Conservation (phyloP, 2,888 invertebrate species). For the Anodontia alba region DNA sequence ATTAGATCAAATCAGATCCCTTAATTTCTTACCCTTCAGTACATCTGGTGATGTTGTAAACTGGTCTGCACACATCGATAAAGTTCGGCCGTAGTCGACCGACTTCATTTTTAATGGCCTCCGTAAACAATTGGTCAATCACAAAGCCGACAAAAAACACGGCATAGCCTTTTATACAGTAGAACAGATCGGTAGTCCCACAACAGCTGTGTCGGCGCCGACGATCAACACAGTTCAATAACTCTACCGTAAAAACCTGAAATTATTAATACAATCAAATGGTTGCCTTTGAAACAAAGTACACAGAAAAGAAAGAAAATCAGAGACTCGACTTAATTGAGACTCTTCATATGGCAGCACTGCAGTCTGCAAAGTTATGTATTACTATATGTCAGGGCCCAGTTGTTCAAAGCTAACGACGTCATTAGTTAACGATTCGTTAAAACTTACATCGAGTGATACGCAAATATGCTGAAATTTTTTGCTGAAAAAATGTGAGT, state of each 20-base stretch:
- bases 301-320: too few relatives aligned
- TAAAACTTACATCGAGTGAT: too few relatives aligned
- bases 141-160: constrained; percentile 93
- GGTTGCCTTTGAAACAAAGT: not conserved
- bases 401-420: too few relatives aligned
- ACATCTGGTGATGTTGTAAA: constrained; percentile 54
- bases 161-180: constrained; percentile 48
- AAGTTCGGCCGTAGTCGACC: constrained; percentile 98
- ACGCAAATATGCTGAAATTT: too few relatives aligned
- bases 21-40: constrained; percentile 3
- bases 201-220: constrained; percentile 30
- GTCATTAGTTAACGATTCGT: too few relatives aligned
- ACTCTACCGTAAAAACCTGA: constrained; percentile 55
- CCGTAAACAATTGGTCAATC: constrained; percentile 93
- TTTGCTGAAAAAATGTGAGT: too few relatives aligned
- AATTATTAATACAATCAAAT: not conserved
- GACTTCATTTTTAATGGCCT: constrained; percentile 96
- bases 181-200: constrained; percentile 23
- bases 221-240: constrained; percentile 40
- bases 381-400: too few relatives aligned
- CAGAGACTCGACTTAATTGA: too few relatives aligned
- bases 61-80: constrained; percentile 93
- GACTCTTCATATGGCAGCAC: too few relatives aligned
- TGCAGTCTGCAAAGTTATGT: too few relatives aligned
- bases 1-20: too few relatives aligned